Evolutionary conservation across 2,113 vertebrate species (phyloP), one percentile per base, ranked within the genome.

Genomic region (Eidolon helvum): DNA sequence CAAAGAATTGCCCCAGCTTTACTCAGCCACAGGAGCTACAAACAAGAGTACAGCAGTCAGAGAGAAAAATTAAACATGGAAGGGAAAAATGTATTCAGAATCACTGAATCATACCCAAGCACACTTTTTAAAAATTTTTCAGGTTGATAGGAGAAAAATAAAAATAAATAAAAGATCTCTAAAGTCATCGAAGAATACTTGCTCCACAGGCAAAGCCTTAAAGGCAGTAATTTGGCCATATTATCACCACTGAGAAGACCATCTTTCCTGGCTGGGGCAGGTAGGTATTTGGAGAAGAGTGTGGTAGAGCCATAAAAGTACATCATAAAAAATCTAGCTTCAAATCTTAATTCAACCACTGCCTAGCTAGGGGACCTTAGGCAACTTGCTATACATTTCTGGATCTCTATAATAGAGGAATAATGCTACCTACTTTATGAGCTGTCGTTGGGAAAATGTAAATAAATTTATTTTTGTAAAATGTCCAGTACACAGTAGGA

Each of bases 11-110:
- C n/a, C 83, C 87, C 24, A 61, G 78, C 75, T 97, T 92, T 82
- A 85, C 72, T 75, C 90, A 96, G 65, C 75, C 55, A 65, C 14
- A 0, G 78, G 71, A 91, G 78, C 45, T 87, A 43, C 89, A 97
- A 90, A 96, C 77, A 90, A 95, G 82, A 94, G 59, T 68, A 5
- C n/a, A 92, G 53, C 53, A 82, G 35, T 87, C 84, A 80, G 72
- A 83, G 10, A 92, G 87, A 94, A 92, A 96, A 96, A 96, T 95
- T 94, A 96, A 95, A 95, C 84, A 85, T 35, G 53, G 53, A 68
- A 55, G 7, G 7, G 4, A 78, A 82, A 69, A 83, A 28, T 59
- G 19, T 84, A 90, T 90, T 96, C 68, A 89, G 53, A 91, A 92
- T 77, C 84, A 94, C n/a, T 96, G 80, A 89, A 87, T 96, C 89